Evolutionary conservation across 2,797 vertebrate species (phyloP).

Genomic region (Orestias chungarensis): DNA sequence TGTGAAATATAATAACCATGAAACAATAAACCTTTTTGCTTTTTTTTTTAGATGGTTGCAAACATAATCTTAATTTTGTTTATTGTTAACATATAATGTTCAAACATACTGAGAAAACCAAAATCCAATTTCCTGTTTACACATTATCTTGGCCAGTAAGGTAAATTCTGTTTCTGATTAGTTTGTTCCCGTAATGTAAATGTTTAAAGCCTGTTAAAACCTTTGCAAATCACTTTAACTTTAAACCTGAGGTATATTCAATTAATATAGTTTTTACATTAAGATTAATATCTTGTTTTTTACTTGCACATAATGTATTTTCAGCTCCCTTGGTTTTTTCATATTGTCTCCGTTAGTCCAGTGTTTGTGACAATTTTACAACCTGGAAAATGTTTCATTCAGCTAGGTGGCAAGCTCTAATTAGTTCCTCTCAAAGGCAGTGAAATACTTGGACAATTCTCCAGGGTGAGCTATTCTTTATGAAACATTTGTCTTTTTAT

Average conservation of each 20-base stretch:
- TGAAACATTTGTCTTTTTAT: neutral
- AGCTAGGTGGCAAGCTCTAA: slow-evolving; percentile 27
- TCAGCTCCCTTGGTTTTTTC: neutral
- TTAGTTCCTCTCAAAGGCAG: slow-evolving; percentile 31
- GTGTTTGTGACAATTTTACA: neutral
- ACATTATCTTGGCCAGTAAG: too few relatives aligned
- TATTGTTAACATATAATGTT: too few relatives aligned
- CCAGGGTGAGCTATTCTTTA: slow-evolving; percentile 3
- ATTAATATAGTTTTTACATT: too few relatives aligned
- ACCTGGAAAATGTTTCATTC: neutral
- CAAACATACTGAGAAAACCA: too few relatives aligned
- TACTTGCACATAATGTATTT: neutral
- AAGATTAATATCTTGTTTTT: neutral
- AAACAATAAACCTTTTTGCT: too few relatives aligned
- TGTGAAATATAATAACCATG: too few relatives aligned
- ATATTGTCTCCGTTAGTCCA: neutral
- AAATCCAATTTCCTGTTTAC: too few relatives aligned
- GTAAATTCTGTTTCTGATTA: too few relatives aligned
- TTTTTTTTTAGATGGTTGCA: too few relatives aligned
- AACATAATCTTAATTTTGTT: too few relatives aligned
- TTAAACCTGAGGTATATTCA: neutral
- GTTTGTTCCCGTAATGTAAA: too few relatives aligned
- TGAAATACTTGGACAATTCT: slow-evolving; percentile 22
- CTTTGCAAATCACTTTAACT: neutral
- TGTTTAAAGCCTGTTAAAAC: neutral